Percentiles rank a stretch among this genome's conserved stretches.
Conservation (phyloP, 2,797 vertebrate species). For the Nasua narica region DNA sequence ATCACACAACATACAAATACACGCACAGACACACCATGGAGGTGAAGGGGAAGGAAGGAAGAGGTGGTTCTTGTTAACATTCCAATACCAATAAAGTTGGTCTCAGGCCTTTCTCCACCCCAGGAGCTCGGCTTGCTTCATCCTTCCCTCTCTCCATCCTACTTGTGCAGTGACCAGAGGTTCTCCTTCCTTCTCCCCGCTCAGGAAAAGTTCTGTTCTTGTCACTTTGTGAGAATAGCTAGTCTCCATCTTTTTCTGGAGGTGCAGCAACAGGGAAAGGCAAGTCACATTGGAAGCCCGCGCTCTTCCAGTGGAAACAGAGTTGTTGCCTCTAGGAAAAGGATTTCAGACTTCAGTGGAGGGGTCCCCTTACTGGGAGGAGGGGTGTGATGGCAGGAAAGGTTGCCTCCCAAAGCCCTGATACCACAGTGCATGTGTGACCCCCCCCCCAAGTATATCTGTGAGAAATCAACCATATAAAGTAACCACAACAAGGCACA, state of each 20-base stretch:
- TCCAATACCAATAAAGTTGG: too few species aligned
- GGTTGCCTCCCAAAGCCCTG: not conserved
- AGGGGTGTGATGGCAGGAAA: not conserved
- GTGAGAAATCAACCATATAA: not conserved
- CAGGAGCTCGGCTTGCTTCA: not conserved
- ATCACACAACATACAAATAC: not conserved
- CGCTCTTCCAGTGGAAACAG: not conserved
- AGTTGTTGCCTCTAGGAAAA: not conserved
- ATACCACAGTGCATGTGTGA: accelerated
- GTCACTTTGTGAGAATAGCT: not conserved
- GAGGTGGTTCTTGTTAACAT: not conserved
- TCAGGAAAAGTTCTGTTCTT: not conserved
- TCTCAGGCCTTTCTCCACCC: not conserved
- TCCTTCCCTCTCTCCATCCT: not conserved
- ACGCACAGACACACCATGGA: not conserved
- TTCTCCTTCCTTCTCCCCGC: not conserved
- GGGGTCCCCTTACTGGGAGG: not conserved
- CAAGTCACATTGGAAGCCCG: not conserved
- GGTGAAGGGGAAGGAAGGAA: not conserved
- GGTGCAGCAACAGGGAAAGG: not conserved
- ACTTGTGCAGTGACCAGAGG: not conserved
- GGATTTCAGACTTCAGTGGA: not conserved
- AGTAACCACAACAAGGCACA: not conserved
- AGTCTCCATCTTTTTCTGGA: not conserved
- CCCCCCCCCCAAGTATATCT: not conserved